Conservation (phyloP, 2,888 invertebrate genomes). For the Eilema sororculum region DNA sequence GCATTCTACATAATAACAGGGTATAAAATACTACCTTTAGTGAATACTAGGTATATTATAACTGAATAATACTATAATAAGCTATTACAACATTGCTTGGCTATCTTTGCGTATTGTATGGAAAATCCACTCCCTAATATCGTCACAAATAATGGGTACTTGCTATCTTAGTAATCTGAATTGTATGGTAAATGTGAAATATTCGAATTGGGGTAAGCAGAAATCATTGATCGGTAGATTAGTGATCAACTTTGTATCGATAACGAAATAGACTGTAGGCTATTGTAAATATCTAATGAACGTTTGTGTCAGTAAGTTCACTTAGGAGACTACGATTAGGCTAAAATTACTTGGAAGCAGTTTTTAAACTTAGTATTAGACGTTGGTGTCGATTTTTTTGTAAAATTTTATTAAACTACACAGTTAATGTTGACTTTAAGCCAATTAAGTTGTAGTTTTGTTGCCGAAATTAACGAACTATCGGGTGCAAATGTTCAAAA, state of each 20-base stretch:
- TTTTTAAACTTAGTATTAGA: not conserved
- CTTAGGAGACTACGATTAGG: not conserved
- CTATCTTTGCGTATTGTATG: not conserved
- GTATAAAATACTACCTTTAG: not conserved
- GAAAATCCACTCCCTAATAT: conserved; percentile 11
- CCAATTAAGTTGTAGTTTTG: too few relatives aligned
- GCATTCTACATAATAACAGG: conserved; percentile 4
- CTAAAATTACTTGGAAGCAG: too few relatives aligned
- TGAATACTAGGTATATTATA: conserved; percentile 2
- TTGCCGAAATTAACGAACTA: too few relatives aligned
- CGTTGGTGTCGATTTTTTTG: too few relatives aligned
- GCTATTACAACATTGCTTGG: not conserved
- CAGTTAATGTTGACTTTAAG: too few relatives aligned
- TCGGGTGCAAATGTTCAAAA: too few relatives aligned
- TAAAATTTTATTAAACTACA: not conserved
- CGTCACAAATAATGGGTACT: not conserved
- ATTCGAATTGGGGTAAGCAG: not conserved
- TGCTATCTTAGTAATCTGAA: conserved; percentile 15
- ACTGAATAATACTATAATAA: not conserved
- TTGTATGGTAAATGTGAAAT: conserved; percentile 13
- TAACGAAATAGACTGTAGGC: conserved; percentile 1
- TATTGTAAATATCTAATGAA: not conserved
- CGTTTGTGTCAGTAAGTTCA: not conserved
- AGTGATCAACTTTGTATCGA: conserved; percentile 12
- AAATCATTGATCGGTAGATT: conserved; percentile 22